Evolutionary conservation across 2,797 vertebrate species (phyloP).

Genomic region (Sebastes cheni): DNA sequence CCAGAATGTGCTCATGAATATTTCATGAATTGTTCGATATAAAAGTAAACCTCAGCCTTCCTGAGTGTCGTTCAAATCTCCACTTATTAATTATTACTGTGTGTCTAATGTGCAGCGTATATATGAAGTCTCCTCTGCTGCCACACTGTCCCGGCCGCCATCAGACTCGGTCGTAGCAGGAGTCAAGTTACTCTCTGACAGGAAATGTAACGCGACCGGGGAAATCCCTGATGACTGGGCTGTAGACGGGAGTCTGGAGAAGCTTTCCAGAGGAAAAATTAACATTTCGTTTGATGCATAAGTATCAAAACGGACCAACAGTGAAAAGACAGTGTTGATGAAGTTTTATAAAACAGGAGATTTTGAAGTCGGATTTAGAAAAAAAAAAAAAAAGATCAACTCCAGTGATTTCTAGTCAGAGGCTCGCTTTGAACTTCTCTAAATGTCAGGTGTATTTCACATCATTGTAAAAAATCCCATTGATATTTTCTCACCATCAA

Average conservation of each 20-base stretch:
- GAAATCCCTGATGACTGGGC: constrained; percentile 20
- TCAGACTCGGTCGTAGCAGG: background rate
- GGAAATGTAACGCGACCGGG: constrained; percentile 39
- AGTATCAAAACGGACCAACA: background rate
- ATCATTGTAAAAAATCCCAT: no score
- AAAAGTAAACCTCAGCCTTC: constrained; percentile 34
- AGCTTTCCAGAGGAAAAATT: background rate
- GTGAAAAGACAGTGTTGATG: background rate
- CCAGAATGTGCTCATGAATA: constrained; percentile 18
- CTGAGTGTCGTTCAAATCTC: background rate
- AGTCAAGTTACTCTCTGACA: constrained; percentile 53
- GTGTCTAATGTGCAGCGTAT: background rate
- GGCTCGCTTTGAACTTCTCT: background rate
- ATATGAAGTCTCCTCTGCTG: background rate
- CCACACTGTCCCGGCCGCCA: background rate
- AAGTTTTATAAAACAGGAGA: background rate
- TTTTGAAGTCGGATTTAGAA: background rate
- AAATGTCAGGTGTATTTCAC: background rate
- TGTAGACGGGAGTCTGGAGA: constrained; percentile 1
- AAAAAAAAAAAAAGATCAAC: no score
- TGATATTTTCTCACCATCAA: no score
- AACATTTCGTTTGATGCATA: background rate
- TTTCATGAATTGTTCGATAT: constrained; percentile 27
- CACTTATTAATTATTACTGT: constrained; percentile 44
- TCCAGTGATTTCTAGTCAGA: background rate